Evolutionary conservation across 1,140 invertebrate genomes (phyloP), one percentile per base, ranked within the genome.

Genomic region (Drosophila obscura): DNA sequence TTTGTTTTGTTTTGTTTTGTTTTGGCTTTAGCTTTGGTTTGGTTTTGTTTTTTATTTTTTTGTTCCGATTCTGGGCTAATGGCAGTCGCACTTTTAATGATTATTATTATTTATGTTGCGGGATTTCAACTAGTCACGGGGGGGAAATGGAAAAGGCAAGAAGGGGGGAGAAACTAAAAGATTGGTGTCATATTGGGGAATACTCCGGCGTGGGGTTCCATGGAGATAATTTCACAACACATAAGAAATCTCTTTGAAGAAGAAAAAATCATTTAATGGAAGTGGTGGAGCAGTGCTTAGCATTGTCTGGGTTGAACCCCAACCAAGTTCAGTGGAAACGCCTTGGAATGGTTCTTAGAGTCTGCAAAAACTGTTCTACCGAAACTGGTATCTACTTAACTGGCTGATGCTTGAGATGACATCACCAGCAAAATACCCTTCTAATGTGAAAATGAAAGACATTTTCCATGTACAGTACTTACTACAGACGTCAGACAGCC

Each of bases 61-160:
- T 60, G 71, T 41, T 31, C 51, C 49, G 45, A 74, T 82, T 77
- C 80, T 85, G 82, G 82, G 80, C 81, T 85, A 85, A 84, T 87
- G 80, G 66, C 80, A 80, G 80, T 72, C 63, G 80, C 73, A 85
- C 81, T 80, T 73, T 80, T 77, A 80, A 85, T 84, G 81, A 85
- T 81, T 77, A 74, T 81, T 75, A 81, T 85, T 85, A 69, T 81
- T 66, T 73, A 80, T 84, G 84, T 74, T 68, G 68, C 73, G 80
- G 72, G 66, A 59, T 67, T 79, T 76, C 56, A 66, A 60, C 55
- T 28, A 76, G 60, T 9, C 62, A 55, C 15, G n/a, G 7, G 60
- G 16, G 15, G 19, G 1, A 19, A 19, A 19, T 19, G 19, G 19
- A 19, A 19, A 1, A 19, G 19, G 19, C 2, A 1, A 19, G 19